Conservation (phyloP, 2,113 vertebrate species). For the Neotoma lepida region DNA sequence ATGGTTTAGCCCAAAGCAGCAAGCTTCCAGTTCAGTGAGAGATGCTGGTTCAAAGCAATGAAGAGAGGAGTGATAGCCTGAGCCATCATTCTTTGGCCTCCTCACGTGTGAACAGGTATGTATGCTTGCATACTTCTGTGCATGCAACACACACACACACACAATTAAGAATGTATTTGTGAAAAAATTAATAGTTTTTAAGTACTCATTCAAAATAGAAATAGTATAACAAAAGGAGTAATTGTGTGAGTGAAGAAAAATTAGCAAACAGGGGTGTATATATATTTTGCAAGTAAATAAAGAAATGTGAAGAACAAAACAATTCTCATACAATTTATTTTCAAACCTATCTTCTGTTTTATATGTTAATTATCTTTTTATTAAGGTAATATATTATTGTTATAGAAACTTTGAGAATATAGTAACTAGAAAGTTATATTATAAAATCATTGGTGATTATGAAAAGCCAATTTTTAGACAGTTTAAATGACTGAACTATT, state of each 20-base stretch:
- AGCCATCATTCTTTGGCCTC: not conserved
- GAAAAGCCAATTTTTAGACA: conserved; percentile 7
- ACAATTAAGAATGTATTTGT: not conserved
- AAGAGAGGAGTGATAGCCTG: not conserved
- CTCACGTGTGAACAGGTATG: not conserved
- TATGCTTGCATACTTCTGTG: not conserved
- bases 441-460: not conserved
- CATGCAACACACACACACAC: not conserved
- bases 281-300: not conserved
- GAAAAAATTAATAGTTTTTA: not conserved
- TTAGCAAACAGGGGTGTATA: not conserved
- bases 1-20: not conserved
- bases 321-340: not conserved
- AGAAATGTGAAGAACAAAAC: not conserved
- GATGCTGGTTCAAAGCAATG: not conserved
- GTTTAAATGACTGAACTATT: not conserved
- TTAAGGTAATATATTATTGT: not conserved
- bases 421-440: not conserved
- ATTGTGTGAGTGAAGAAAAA: conserved; percentile 7
- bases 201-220: conserved; percentile 34
- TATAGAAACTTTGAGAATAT: not conserved
- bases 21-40: not conserved
- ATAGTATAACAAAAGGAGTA: conserved; percentile 12
- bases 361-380: not conserved
- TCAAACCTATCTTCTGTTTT: not conserved